phyloP scores from a whole-genome alignment of 1,140 invertebrate genomes.

The Drosophila mayri region DNA sequence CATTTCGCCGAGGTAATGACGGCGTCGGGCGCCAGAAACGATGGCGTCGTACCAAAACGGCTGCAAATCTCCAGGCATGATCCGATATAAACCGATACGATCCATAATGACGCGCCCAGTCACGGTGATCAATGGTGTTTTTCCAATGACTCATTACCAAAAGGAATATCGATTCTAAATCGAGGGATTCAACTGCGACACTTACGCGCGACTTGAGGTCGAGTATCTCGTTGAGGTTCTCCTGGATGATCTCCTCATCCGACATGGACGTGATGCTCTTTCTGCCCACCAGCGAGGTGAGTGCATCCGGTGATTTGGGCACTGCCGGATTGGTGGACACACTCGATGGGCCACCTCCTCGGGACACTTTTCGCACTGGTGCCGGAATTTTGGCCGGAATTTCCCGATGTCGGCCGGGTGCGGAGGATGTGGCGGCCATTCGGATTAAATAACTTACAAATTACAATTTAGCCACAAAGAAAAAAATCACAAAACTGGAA shows the following conservation, averaged over 20 bases:
- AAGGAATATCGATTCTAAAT: background rate
- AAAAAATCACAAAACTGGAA: constrained; percentile 1
- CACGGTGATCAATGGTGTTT: constrained; percentile 27
- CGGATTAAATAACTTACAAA: background rate
- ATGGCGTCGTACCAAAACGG: constrained; percentile 49
- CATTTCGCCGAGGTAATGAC: constrained; percentile 28
- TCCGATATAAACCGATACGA: constrained; percentile 5
- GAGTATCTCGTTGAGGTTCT: constrained; percentile 71
- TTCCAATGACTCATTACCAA: constrained; percentile 19
- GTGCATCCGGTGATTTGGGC: constrained; percentile 45
- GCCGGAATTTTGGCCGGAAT: background rate
- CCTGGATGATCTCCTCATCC: constrained; percentile 74
- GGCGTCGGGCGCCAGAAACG: constrained; percentile 45
- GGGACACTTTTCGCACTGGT: background rate
- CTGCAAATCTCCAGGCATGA: constrained; percentile 21
- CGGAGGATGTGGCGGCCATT: constrained; percentile 1
- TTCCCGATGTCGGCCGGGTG: constrained; percentile 6
- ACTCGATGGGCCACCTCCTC: background rate
- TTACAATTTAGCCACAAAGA: background rate
- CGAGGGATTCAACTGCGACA: background rate
- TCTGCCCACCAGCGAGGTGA: constrained; percentile 35
- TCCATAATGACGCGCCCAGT: constrained; percentile 23
- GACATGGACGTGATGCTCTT: constrained; percentile 71
- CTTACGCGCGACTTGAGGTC: constrained; percentile 73
- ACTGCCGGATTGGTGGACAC: constrained; percentile 11